Percentiles rank a stretch among this genome's conserved stretches.
These are phyloP conservation scores for Macrophya alboannulata DNA, from an alignment of 2,888 invertebrate genomes.

Conservation along the genomic window DNA sequence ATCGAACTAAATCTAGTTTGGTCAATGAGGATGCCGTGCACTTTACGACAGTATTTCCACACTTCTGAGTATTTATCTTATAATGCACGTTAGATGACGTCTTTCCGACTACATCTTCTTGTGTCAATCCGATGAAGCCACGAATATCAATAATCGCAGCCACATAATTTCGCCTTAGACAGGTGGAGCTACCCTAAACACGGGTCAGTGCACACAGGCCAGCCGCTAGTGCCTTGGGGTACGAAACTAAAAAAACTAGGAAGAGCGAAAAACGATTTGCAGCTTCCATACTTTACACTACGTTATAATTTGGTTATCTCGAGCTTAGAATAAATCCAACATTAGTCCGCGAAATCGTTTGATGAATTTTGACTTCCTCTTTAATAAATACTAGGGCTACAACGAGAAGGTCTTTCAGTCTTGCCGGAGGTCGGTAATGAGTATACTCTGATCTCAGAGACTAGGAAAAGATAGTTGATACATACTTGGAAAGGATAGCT, in stretches of 20 bases:
- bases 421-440: not conserved
- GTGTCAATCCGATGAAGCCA: not conserved
- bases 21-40: too few relatives aligned
- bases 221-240: not conserved
- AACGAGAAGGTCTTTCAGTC: not conserved
- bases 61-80: not conserved
- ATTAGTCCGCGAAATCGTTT: not conserved
- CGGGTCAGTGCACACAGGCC: not conserved
- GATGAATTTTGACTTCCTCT: not conserved
- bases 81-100: not conserved
- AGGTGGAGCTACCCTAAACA: not conserved
- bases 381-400: not conserved
- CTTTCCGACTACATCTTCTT: not conserved
- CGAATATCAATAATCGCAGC: not conserved
- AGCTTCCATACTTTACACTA: not conserved
- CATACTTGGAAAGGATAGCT: not conserved
- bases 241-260: not conserved
- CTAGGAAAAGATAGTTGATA: not conserved
- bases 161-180: not conserved
- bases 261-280: not conserved
- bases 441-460: not conserved
- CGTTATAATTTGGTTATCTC: not conserved
- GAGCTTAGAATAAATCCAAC: not conserved
- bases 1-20: too few relatives aligned
- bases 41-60: not conserved